Evolutionary conservation across 1,140 invertebrate species (phyloP).

Genomic region (Bombus sylvicola): DNA sequence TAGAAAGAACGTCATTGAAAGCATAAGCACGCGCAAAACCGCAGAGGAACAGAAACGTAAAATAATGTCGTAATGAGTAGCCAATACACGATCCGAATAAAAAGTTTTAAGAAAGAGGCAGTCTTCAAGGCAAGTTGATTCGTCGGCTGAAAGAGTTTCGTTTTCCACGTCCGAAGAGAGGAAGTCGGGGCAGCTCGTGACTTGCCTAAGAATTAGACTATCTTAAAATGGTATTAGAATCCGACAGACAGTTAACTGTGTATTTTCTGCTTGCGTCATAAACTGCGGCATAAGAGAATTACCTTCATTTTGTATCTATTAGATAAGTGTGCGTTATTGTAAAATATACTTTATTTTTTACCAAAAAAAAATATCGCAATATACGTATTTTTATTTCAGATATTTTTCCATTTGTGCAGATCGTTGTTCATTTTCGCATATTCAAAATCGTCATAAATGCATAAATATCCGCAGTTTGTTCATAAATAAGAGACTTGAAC

Average conservation of each 20-base stretch:
- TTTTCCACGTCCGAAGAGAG: conserved; percentile 33
- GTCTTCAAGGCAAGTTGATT: conserved; percentile 3
- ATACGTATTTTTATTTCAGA: too few species aligned
- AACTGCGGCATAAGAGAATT: neutral
- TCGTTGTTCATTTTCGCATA: too few species aligned
- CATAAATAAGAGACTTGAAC: neutral
- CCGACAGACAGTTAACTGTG: neutral
- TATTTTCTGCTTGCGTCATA: neutral
- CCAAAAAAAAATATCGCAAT: too few species aligned
- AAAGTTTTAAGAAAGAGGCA: conserved; percentile 44
- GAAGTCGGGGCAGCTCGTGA: conserved; percentile 45
- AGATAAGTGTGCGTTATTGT: neutral
- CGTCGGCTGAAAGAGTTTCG: conserved; percentile 16
- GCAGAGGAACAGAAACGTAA: conserved; percentile 44
- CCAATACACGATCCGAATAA: conserved; percentile 55
- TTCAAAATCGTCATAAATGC: too few species aligned
- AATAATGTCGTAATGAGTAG: conserved; percentile 57
- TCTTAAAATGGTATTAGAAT: neutral
- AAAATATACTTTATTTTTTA: too few species aligned
- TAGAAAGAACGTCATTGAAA: conserved; percentile 20
- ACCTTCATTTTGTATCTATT: neutral
- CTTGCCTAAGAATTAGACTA: conserved; percentile 26
- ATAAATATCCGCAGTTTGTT: neutral
- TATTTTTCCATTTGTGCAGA: too few species aligned
- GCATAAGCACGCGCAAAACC: conserved; percentile 12